phyloP scores from a whole-genome alignment of 2,113 vertebrate genomes.

The Nansenia antarctica region DNA sequence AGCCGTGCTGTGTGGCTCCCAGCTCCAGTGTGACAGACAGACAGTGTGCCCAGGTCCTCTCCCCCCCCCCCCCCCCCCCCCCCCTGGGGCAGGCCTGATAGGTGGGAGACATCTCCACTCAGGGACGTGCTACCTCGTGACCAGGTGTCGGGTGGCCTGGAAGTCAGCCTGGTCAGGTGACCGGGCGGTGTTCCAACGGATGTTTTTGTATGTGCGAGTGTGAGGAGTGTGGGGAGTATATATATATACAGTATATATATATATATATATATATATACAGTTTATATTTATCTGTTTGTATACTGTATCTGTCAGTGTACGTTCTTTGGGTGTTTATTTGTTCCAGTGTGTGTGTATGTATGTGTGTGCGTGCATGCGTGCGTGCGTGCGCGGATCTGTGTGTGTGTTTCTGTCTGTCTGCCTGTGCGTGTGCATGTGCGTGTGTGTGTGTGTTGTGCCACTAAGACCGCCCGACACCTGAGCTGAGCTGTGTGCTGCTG shows the following conservation, averaged over 20 bases:
- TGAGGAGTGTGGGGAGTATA: too few relatives aligned
- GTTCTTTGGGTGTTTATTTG: too few relatives aligned
- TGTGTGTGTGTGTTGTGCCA: slow-evolving; percentile 17
- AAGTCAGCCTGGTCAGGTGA: background rate
- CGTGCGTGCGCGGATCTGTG: background rate
- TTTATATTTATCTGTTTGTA: too few relatives aligned
- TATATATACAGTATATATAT: slow-evolving; percentile 7
- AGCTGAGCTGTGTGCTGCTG: background rate
- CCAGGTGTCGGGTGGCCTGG: background rate
- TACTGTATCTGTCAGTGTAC: too few relatives aligned
- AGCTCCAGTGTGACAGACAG: background rate
- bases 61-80: background rate
- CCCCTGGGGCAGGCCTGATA: background rate
- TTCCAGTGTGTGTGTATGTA: slow-evolving; percentile 4
- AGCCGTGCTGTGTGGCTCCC: background rate
- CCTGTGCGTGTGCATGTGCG: slow-evolving; percentile 1
- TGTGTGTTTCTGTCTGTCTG: slow-evolving; percentile 29
- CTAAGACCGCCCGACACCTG: background rate
- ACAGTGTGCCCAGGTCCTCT: background rate
- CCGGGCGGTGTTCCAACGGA: too few relatives aligned
- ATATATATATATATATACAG: too few relatives aligned
- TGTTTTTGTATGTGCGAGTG: too few relatives aligned
- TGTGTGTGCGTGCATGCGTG: slow-evolving; percentile 25
- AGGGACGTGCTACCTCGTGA: background rate
- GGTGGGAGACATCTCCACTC: background rate